Evolutionary conservation across 2,888 invertebrate genomes (phyloP).

Genomic region (Ischnus inquisitorius): DNA sequence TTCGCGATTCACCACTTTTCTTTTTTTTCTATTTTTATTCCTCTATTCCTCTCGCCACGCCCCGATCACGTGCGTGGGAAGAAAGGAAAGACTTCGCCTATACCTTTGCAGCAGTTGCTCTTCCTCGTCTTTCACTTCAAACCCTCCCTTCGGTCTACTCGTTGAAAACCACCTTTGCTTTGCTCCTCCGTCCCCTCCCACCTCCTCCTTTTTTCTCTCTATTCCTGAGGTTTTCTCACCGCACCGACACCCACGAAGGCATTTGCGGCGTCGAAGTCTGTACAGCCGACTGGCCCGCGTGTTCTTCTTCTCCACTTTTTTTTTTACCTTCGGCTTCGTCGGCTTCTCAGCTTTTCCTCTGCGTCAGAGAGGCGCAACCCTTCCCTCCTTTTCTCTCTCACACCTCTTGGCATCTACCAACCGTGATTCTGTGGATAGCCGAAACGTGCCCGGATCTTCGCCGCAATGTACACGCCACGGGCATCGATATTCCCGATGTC

Average conservation of each 20-base stretch:
- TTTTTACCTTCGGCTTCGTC: constrained; percentile 11
- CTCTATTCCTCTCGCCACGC: constrained; percentile 60
- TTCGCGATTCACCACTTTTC: constrained; percentile 54
- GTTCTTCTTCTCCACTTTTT: constrained; percentile 5
- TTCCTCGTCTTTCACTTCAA: constrained; percentile 56
- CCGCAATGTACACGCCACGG: constrained; percentile 30
- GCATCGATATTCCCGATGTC: constrained; percentile 66
- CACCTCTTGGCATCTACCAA: constrained; percentile 37
- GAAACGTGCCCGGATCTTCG: constrained; percentile 64
- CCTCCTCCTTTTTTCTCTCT: too few relatives aligned
- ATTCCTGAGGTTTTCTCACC: background rate
- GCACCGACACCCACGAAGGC: background rate
- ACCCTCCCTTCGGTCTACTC: background rate
- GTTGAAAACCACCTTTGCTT: constrained; percentile 4
- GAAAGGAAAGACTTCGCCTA: constrained; percentile 57
- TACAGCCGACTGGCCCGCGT: background rate
- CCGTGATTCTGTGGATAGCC: constrained; percentile 57
- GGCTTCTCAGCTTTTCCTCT: constrained; percentile 12
- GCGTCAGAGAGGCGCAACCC: background rate
- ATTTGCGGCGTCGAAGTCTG: background rate
- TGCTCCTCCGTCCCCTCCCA: background rate
- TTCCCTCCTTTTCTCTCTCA: background rate
- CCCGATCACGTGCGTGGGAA: constrained; percentile 73
- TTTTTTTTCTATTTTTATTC: constrained; percentile 27
- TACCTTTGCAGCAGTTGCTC: constrained; percentile 38